Evolutionary conservation across 2,113 vertebrate species (phyloP).

Genomic region (Sapayoa aenigma): DNA sequence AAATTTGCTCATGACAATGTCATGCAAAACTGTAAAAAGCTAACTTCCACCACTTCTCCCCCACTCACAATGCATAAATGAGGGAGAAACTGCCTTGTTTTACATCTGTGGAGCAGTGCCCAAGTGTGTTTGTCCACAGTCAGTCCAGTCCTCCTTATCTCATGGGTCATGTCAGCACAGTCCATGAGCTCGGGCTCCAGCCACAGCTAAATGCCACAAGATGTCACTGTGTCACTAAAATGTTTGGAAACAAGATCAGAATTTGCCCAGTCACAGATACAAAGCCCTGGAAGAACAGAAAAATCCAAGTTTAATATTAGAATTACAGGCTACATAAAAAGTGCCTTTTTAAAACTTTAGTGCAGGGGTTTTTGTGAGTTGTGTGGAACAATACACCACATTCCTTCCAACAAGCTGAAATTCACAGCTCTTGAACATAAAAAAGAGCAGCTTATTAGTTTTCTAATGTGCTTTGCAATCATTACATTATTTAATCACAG

Average conservation of each 20-base stretch:
- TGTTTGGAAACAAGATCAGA: neutral
- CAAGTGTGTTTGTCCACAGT: neutral
- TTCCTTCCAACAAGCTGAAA: neutral
- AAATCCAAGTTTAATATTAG: neutral
- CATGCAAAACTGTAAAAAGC: neutral
- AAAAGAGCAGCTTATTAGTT: neutral
- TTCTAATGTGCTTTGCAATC: neutral
- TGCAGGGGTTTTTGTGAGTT: neutral
- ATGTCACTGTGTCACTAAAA: slow-evolving; percentile 54
- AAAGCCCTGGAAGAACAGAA: neutral
- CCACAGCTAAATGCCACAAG: slow-evolving; percentile 29
- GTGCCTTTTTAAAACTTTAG: neutral
- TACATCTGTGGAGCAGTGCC: neutral
- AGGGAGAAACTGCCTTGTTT: neutral
- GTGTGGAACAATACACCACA: neutral
- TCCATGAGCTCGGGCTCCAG: neutral
- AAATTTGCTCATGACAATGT: neutral
- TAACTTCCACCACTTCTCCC: neutral
- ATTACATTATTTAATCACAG: neutral
- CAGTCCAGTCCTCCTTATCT: neutral
- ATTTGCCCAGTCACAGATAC: neutral
- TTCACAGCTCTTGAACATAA: neutral
- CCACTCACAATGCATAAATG: neutral
- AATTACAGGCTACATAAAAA: neutral
- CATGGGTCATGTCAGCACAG: neutral